A percentile compares a stretch with the other conserved stretches of the same genome.
These are phyloP conservation scores for Patagioenas fasciata DNA, from an alignment of 2,113 vertebrate species.

Conservation along the genomic window DNA sequence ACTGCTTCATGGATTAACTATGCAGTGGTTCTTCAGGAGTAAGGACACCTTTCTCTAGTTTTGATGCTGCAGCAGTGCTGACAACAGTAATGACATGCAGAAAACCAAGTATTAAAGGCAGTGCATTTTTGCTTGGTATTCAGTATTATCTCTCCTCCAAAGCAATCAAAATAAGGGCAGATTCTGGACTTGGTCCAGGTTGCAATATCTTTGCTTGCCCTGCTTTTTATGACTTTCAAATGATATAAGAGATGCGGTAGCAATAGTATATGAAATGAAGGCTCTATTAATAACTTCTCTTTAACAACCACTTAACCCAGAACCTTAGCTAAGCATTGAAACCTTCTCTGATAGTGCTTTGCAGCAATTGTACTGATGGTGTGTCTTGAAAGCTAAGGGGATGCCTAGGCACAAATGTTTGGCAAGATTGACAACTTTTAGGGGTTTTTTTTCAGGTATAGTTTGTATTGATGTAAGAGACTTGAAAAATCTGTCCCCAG, in stretches of 20 bases:
- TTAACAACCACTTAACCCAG: constrained; percentile 34
- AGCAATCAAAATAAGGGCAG: not conserved
- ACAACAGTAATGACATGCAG: not conserved
- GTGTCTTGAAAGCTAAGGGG: not conserved
- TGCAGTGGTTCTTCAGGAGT: not conserved
- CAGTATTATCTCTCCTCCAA: not conserved
- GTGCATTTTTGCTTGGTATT: not conserved
- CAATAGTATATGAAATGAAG: not conserved
- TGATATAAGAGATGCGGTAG: not conserved
- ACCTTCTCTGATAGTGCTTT: not conserved
- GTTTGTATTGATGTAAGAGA: not conserved
- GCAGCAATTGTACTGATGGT: not conserved
- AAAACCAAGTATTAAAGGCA: not conserved
- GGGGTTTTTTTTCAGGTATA: not conserved
- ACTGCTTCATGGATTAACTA: fast-evolving
- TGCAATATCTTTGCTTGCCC: not conserved
- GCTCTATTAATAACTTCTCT: constrained; percentile 45
- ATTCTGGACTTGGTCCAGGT: not conserved
- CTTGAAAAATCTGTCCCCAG: not conserved
- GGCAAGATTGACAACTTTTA: not conserved
- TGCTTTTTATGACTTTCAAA: not conserved
- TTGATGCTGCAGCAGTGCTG: not conserved
- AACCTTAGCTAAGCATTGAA: not conserved
- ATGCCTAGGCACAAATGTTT: not conserved
- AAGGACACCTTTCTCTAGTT: not conserved